Evolutionary conservation across 2,113 vertebrate species (phyloP).

Genomic region (Halichoerus grypus): DNA sequence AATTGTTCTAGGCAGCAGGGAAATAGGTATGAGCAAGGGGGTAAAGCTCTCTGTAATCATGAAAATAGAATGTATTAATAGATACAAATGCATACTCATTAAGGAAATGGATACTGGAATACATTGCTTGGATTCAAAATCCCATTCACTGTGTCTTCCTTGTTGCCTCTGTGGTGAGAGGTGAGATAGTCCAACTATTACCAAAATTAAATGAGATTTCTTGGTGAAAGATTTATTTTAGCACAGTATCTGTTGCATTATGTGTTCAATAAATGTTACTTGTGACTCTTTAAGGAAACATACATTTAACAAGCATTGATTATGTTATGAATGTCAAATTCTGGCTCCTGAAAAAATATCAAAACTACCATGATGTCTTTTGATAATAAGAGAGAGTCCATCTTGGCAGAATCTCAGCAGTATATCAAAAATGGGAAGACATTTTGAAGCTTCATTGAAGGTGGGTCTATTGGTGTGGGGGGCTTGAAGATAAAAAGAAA

Average conservation of each 20-base stretch:
- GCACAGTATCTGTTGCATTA: not conserved
- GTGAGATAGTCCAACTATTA: not conserved
- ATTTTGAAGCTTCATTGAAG: not conserved
- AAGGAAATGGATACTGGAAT: not conserved
- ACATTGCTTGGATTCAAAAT: not conserved
- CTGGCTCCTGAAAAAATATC: constrained; percentile 3
- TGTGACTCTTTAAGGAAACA: not conserved
- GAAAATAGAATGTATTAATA: not conserved
- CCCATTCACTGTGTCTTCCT: not conserved
- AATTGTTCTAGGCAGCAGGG: not conserved
- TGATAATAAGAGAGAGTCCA: not conserved
- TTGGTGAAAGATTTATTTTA: not conserved
- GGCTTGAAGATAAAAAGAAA: not conserved
- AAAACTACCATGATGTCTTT: not conserved
- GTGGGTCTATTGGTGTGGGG: not conserved
- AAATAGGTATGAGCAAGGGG: not conserved
- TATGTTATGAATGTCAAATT: not conserved
- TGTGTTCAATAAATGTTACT: not conserved
- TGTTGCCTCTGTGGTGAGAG: not conserved
- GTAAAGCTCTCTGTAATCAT: not conserved
- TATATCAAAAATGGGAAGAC: not conserved
- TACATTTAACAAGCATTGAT: not conserved
- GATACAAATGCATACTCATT: not conserved
- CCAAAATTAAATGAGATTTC: not conserved
- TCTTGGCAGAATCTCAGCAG: not conserved